Evolutionary conservation across 2,888 invertebrate species (phyloP), one percentile per base, ranked within the genome.

Genomic region (Cosmia pyralina): DNA sequence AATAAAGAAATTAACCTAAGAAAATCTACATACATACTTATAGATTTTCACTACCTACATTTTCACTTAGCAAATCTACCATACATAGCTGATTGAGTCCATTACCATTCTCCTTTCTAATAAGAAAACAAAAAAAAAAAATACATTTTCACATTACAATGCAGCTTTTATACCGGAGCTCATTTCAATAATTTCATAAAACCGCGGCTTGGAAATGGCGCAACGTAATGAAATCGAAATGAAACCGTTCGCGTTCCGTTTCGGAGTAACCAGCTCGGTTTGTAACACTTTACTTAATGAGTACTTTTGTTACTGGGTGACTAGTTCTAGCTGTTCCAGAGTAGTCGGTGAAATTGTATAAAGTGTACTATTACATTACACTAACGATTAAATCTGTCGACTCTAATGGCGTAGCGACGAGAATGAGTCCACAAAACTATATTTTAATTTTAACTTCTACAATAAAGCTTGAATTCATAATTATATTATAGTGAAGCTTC

Each of bases 261-360:
- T 72, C 55, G 38, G 52, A 46, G 70, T 75, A 65, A 60, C 34
- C n/a, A 65, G 60, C 46, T 73, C 46, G 62, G 75, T 71, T 85
- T 73, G 71, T 58, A 68, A 83, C 77, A 75, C 74, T 85, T 71
- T 73, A 75, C 59, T 41, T 75, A 80, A 80, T 85, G 69, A 79
- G 75, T 48, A 79, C 64, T 69, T 73, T 66, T 67, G 76, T 79
- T 79, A 53, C 69, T 68, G 34, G 66, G 34, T 75, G 69, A 73
- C 62, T 75, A 67, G 67, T 73, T 69, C 17, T 28, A 68, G 19
- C 53, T 53, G 22, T 48, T 19, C 41, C 19, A 44, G 64, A 62
- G 38, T 69, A 67, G 64, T 66, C 38, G 13, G 41, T 52, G 28
- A 57, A 77, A 81, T 55, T 75, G 15, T 62, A 65, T 41, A 22